Base-by-base conservation (phyloP, 2,888 invertebrate species). In the Pediacus dermestoides region DNA sequence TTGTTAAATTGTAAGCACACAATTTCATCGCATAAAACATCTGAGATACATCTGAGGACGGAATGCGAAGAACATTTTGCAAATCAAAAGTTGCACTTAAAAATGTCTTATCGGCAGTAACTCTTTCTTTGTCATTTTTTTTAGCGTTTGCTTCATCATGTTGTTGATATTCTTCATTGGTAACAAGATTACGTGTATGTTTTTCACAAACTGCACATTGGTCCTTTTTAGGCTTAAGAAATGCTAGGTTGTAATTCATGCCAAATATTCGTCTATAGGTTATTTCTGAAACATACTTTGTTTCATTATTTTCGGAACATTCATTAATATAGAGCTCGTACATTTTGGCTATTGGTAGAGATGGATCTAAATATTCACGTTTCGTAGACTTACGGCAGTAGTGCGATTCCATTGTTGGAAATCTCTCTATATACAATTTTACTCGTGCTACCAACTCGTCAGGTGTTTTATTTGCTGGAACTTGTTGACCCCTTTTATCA, bases 41-140 rank as follows among this genome's bases (percentile, higher is more conserved):
- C 40, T 41, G 44, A 23, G 46, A 45, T 25, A 56, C 58, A 16
- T 54, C 55, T 16, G 49, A 46, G 37, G 38, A 52, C 23, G 57
- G 56, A 15, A 58, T 53, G 36, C 57, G 56, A 25, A 59, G 44
- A n/a, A 58, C 56, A 28, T 50, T 49, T 39, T 60, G 58, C 12
- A 60, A 37, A 40, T 60, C 57, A 45, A 61, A 56, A 32, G 52
- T 48, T 9, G 43, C 46, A 15, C 43, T 42, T 42, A 52, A 34
- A 44, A 31, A 34, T 36, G 6, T 36, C 23, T 32, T 12, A n/a
- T 40, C 30, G 28, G 27, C 8, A 31, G n/a, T 14, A 8, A 27
- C 33, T 27, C 30, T 28, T 23, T 30, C 7, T 34, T 34, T 35
- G 34, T 37, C 33, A 38, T 52, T 43, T 28, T 46, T 44, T 33